Percentiles rank a stretch among this genome's conserved stretches.
These are phyloP conservation scores for Lepilemur septentrionalis DNA, from an alignment of 2,797 vertebrate genomes.

Conservation along the genomic window DNA sequence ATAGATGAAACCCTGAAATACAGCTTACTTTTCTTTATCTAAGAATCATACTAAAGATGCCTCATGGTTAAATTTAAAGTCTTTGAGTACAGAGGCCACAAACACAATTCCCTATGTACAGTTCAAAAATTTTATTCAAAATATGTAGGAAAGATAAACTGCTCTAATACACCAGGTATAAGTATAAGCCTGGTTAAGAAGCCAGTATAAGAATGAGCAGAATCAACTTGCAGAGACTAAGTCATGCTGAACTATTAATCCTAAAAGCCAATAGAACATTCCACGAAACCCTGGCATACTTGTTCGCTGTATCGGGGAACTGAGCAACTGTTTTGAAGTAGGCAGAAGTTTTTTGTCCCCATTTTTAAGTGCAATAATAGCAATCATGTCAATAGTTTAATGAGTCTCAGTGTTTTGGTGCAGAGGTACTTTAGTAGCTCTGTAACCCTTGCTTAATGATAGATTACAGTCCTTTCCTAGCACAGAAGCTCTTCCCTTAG, in stretches of 20 bases:
- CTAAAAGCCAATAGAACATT: neutral
- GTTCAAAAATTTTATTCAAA: constrained; percentile 13
- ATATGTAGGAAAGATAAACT: neutral
- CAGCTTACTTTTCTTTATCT: neutral
- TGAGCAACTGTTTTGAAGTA: neutral
- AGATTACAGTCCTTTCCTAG: neutral
- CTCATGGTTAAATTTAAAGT: neutral
- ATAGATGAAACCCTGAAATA: neutral
- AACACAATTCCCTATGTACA: neutral
- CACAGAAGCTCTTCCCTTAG: neutral
- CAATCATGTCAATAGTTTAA: neutral
- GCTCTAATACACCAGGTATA: neutral
- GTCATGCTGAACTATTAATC: neutral
- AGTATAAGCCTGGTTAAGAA: too few relatives aligned
- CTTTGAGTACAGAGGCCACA: neutral
- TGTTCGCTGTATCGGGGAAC: neutral
- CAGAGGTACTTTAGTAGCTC: neutral
- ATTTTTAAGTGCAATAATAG: neutral
- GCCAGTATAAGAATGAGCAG: neutral
- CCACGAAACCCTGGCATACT: neutral
- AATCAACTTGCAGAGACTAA: neutral
- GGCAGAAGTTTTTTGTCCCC: neutral
- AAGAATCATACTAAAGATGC: neutral
- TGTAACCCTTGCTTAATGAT: neutral
- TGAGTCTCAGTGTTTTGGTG: neutral